A percentile compares a stretch with the other conserved stretches of the same genome.
These are phyloP conservation scores for Kuschelorhynchus macadamiae DNA, from an alignment of 2,888 invertebrate species.

Conservation along the genomic window DNA sequence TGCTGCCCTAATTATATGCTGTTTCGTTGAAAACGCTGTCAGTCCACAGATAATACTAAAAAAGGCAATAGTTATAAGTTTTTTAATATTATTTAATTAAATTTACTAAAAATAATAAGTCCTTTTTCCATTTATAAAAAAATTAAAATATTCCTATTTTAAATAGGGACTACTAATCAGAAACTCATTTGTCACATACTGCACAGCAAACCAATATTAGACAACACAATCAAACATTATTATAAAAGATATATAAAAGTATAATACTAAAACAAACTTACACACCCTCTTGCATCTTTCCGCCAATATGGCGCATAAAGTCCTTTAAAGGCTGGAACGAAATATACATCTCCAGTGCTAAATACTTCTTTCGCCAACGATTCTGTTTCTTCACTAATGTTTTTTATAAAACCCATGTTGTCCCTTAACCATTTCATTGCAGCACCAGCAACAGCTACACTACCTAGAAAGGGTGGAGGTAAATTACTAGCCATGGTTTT, in stretches of 20 bases:
- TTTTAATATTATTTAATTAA: background rate
- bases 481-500: no score
- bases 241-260: no score
- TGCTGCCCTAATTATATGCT: constrained; percentile 94
- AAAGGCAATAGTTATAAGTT: constrained; percentile 34
- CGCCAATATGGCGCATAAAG: constrained; percentile 99
- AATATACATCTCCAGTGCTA: constrained; percentile 95
- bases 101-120: constrained; percentile 5
- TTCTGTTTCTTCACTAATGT: constrained; percentile 79
- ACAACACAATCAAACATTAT: no score
- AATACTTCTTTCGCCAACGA: constrained; percentile 75
- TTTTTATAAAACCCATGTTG: constrained; percentile 88
- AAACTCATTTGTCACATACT: no score
- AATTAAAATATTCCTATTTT: no score
- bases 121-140: no score
- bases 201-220: no score
- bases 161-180: no score
- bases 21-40: constrained; percentile 92
- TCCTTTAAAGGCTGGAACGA: constrained; percentile 98
- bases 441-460: constrained; percentile 92
- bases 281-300: constrained; percentile 92
- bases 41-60: constrained; percentile 88
- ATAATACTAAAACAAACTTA: constrained; percentile 62
- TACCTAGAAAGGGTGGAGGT: no score
- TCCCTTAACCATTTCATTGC: constrained; percentile 94